phyloP scores from a whole-genome alignment of 2,888 invertebrate species.

The Dichetophora obliterata region DNA sequence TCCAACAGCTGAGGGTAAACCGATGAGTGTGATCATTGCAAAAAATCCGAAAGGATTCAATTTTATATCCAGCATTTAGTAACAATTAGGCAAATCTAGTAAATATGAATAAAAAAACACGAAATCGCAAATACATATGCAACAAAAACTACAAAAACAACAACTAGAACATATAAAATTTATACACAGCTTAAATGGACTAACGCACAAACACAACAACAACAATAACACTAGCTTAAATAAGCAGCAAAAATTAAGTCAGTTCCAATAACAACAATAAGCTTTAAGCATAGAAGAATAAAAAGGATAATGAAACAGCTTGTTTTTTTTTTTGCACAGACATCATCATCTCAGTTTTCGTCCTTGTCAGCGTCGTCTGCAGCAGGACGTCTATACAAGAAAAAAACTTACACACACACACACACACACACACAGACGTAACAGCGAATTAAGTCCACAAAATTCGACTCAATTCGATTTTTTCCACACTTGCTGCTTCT shows the following conservation, averaged over 20 bases:
- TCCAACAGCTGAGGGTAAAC: conserved; percentile 3
- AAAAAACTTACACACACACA: too few species aligned
- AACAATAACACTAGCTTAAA: too few species aligned
- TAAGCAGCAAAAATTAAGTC: too few species aligned
- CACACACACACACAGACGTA: not conserved
- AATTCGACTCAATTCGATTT: not conserved
- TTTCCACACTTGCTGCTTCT: not conserved
- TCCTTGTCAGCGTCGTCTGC: too few species aligned
- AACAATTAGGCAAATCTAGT: not conserved
- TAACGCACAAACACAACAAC: too few species aligned
- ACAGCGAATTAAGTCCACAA: not conserved
- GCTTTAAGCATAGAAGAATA: too few species aligned
- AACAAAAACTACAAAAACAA: not conserved
- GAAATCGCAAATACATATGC: not conserved
- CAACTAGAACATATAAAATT: not conserved
- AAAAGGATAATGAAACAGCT: too few species aligned
- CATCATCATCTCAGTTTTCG: too few species aligned
- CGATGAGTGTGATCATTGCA: not conserved
- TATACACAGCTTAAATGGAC: not conserved
- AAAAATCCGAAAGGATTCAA: not conserved
- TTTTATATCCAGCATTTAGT: not conserved
- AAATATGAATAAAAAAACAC: not conserved
- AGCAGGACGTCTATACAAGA: too few species aligned
- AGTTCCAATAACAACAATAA: too few species aligned
- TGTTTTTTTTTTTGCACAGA: too few species aligned